phyloP scores from a whole-genome alignment of 1,140 invertebrate genomes.

The Eufriesea mexicana region DNA sequence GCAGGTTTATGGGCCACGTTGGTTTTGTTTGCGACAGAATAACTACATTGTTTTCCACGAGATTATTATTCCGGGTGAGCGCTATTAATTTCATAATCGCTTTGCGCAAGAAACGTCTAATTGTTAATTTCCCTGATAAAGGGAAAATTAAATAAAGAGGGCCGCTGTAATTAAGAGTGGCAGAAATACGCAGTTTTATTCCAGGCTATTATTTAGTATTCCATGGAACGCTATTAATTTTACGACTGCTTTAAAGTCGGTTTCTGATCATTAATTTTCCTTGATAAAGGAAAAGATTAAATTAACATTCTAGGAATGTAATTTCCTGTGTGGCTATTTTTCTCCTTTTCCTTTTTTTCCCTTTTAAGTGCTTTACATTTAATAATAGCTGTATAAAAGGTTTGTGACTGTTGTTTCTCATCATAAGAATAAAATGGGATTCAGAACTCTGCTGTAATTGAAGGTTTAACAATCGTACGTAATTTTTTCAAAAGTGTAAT shows the following conservation, averaged over 20 bases:
- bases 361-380: too few relatives aligned
- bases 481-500: too few relatives aligned
- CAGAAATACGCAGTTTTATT: background rate
- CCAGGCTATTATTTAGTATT: background rate
- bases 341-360: too few relatives aligned
- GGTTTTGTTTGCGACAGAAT: background rate
- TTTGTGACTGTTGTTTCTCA: too few relatives aligned
- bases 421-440: too few relatives aligned
- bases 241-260: background rate
- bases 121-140: background rate
- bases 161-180: background rate
- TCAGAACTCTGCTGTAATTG: too few relatives aligned
- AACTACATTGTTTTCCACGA: background rate
- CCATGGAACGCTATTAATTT: background rate
- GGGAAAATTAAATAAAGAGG: background rate
- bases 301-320: background rate
- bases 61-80: background rate
- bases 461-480: too few relatives aligned
- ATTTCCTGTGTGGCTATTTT: background rate
- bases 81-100: slow-evolving; percentile 17
- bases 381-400: too few relatives aligned
- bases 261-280: background rate
- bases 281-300: background rate
- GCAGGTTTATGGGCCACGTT: background rate
- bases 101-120: background rate